These are phyloP conservation scores for Pelobates fuscus DNA, from an alignment of 2,113 vertebrate genomes.

Conservation along the genomic window DNA sequence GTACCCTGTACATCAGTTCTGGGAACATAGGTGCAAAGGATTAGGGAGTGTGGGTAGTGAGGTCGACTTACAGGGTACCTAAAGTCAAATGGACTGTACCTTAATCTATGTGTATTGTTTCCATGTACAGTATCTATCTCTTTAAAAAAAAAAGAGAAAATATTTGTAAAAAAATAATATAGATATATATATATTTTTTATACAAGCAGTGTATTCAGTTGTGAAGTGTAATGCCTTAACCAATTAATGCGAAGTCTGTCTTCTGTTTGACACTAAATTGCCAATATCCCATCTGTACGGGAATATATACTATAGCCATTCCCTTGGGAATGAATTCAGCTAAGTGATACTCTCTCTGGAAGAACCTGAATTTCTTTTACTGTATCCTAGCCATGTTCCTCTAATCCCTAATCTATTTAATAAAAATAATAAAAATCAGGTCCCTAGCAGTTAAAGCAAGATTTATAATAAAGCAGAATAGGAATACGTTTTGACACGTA, in stretches of 20 bases:
- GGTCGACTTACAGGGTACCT: no score
- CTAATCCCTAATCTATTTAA: constrained; percentile 65
- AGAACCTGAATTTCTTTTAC: constrained; percentile 53
- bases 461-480: constrained; percentile 76
- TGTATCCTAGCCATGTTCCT: constrained; percentile 60
- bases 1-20: no score
- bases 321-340: constrained; percentile 13
- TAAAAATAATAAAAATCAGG: constrained; percentile 64
- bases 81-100: no score
- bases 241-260: neutral
- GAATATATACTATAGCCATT: constrained; percentile 32
- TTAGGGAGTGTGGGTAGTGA: no score
- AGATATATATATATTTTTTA: no score
- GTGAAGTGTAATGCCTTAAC: neutral
- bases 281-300: constrained; percentile 20
- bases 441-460: constrained; percentile 59
- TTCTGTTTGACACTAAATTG: constrained; percentile 12
- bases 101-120: no score
- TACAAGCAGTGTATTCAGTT: neutral
- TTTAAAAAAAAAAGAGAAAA: no score
- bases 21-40: no score
- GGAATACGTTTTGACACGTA: constrained; percentile 76
- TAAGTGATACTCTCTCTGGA: constrained; percentile 45
- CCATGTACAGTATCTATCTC: no score
- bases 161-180: no score